Conservation (phyloP, 2,888 invertebrate genomes). For the Himalopsyche kuldschensis region DNA sequence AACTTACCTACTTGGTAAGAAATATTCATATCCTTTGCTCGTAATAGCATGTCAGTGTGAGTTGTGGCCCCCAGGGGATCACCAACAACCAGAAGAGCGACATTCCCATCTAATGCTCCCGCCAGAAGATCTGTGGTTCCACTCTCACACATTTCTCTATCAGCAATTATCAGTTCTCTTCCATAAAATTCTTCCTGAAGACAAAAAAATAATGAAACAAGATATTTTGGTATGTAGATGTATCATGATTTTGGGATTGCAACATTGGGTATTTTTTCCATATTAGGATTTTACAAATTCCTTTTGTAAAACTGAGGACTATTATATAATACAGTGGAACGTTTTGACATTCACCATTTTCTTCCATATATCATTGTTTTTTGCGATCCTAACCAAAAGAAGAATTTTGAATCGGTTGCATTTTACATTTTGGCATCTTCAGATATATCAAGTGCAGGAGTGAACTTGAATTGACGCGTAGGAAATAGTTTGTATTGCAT, state of each 20-base stretch:
- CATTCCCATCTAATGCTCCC: conserved; percentile 71
- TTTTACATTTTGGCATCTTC: too few species aligned
- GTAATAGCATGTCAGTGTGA: conserved; percentile 90
- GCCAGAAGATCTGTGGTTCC: conserved; percentile 81
- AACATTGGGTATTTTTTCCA: too few species aligned
- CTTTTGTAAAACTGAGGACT: too few species aligned
- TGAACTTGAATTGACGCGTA: too few species aligned
- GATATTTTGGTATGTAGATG: background rate
- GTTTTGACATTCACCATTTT: too few species aligned
- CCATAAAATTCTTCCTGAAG: conserved; percentile 91
- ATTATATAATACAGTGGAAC: too few species aligned
- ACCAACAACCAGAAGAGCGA: conserved; percentile 93
- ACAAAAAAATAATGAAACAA: conserved; percentile 31
- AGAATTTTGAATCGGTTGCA: too few species aligned
- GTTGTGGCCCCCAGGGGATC: conserved; percentile 99
- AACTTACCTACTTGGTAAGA: conserved; percentile 58
- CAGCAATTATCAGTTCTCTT: conserved; percentile 78
- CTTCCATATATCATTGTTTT: too few species aligned
- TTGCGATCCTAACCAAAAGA: too few species aligned
- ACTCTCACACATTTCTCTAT: conserved; percentile 93
- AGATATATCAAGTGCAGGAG: too few species aligned
- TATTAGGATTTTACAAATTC: too few species aligned
- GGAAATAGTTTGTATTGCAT: too few species aligned
- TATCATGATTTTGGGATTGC: background rate
- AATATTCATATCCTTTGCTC: conserved; percentile 82